phyloP scores from a whole-genome alignment of 2,113 vertebrate genomes.

The Kobus ellipsiprymnus region DNA sequence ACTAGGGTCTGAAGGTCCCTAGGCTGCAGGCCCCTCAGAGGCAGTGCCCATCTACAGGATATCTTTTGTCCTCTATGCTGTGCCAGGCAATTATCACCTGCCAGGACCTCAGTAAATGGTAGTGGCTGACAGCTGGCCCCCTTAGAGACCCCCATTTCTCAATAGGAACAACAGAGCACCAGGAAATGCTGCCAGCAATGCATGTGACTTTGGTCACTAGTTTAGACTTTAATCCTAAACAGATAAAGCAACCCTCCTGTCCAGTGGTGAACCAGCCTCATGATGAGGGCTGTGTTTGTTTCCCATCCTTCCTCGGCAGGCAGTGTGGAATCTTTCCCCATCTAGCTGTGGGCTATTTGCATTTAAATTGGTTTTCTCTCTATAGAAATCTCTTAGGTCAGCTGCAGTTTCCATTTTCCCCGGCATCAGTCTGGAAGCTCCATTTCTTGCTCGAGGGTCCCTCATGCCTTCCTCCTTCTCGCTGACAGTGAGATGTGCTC shows the following conservation, averaged over 20 bases:
- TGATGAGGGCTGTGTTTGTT: neutral
- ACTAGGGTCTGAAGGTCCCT: neutral
- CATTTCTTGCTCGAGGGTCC: neutral
- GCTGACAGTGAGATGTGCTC: neutral
- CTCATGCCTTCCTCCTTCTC: neutral
- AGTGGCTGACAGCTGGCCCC: neutral
- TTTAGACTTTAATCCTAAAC: slow-evolving; percentile 32
- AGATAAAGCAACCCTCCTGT: neutral
- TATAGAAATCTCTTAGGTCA: slow-evolving; percentile 75
- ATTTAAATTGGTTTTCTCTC: slow-evolving; percentile 82
- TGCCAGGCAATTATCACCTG: neutral
- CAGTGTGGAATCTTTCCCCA: neutral
- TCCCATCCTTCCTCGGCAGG: neutral
- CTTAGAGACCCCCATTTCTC: neutral
- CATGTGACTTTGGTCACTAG: neutral
- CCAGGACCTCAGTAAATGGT: neutral
- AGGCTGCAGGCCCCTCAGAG: neutral
- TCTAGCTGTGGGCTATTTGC: slow-evolving; percentile 71
- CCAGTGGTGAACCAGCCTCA: neutral
- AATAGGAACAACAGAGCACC: neutral
- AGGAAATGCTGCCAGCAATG: neutral
- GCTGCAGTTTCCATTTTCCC: slow-evolving; percentile 70
- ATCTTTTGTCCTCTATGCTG: neutral
- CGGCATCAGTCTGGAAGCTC: neutral
- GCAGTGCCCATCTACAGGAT: neutral